Evolutionary conservation across 2,113 vertebrate species (phyloP), one percentile per base, ranked within the genome.

Genomic region (Galbula dea): DNA sequence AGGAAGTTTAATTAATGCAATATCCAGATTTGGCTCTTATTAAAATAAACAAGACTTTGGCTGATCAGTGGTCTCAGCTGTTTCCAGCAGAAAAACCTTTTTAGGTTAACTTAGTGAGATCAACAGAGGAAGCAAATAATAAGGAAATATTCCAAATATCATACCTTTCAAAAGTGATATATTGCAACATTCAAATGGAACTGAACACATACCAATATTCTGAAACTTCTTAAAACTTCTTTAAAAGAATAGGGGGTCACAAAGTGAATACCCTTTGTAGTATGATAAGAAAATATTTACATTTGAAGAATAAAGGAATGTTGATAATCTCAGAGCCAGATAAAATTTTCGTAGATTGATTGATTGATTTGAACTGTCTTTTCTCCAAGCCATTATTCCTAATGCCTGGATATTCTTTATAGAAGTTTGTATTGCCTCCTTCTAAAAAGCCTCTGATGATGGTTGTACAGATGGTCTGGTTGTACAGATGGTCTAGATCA

Each of bases 21-120:
- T 71, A 24, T 39, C 77, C 90, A 14, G 77, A 89, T 41, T 66
- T 96, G 68, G 61, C 95, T 78, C 89, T 96, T 67, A 83, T 24
- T 3, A 93, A 97, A 93, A 83, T 88, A 71, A 95, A 48, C 6
- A 90, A 86, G 51, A 73, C 63, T 72, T 15, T 95, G 90, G 83
- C 75, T 15, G 26, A 68, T 48, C 78, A 55, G 59, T 83, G 91
- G 72, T 83, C 83, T 66, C 87, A 93, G 45, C 45, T 96, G 34
- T 51, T 78, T 41, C 62, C 49, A 48, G 76, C 84, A 93, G 72
- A 94, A 69, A 96, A 97, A 41, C 11, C 15, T 66, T 67, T 83
- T 59, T 19, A 67, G 23, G 27, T 67, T 63, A 46, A 62, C 2
- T 62, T 51, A 46, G 23, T 74, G 62, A 90, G 10, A 79, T 75